These are phyloP conservation scores for Thamnophis sirtalis DNA, from an alignment of 2,113 vertebrate species.

Conservation along the genomic window DNA sequence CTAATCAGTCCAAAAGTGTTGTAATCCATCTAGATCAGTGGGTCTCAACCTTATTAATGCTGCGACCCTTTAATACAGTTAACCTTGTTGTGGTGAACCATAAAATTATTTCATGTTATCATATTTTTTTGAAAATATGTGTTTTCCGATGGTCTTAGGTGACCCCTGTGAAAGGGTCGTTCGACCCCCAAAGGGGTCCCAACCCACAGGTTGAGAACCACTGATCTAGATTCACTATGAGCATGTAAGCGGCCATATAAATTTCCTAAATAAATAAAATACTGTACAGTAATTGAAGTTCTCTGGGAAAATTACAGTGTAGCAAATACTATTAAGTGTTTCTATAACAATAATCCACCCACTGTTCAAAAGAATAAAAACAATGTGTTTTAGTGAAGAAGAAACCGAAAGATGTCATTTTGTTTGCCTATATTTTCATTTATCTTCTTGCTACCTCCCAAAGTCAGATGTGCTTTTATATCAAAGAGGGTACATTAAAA, in stretches of 20 bases:
- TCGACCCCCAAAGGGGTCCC: too few species aligned
- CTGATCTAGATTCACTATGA: too few species aligned
- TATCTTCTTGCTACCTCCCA: background rate
- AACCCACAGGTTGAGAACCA: too few species aligned
- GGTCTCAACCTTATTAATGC: too few species aligned
- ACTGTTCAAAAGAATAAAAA: background rate
- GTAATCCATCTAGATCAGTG: background rate
- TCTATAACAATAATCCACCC: background rate
- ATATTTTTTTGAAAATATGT: too few species aligned
- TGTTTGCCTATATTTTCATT: background rate
- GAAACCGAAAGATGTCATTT: background rate
- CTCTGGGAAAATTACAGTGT: background rate
- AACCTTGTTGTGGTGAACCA: too few species aligned
- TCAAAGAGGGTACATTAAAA: background rate
- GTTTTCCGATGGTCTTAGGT: too few species aligned
- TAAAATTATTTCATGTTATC: too few species aligned
- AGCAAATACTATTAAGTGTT: background rate
- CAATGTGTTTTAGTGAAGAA: background rate
- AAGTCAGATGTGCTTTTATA: background rate
- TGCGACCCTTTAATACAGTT: too few species aligned
- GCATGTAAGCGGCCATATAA: background rate
- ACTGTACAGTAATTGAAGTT: background rate
- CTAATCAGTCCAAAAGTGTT: background rate
- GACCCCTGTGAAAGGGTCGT: too few species aligned
- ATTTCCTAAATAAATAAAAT: background rate